Base-by-base conservation (phyloP, 2,888 invertebrate species). In the Physocephala rufipes region DNA sequence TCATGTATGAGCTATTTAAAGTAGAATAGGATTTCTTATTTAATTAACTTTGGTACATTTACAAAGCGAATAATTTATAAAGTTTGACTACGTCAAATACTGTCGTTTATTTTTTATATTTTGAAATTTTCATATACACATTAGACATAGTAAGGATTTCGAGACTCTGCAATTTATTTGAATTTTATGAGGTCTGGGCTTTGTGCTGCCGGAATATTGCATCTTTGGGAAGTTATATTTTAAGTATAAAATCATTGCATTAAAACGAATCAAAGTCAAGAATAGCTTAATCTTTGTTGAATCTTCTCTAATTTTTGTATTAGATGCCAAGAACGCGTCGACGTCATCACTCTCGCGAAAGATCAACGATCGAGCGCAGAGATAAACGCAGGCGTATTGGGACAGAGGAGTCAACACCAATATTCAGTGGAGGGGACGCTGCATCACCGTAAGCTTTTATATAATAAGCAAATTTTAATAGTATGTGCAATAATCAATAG, bases 241-340 rank as follows among this genome's bases (percentile, higher is more conserved):
- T 45, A 45, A 12, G 15, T 45, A 15, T 12, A 45, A 45, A 45
- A 45, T 45, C 15, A 45, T 12, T 45, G 9, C 45, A 9, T 12
- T 45, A 12, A 15, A n/a, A 4, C 16, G 2, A 49, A n/a, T n/a
- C 2, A 15, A 15, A 15, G 3, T 19, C 16, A 49, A n/a, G 12
- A 49, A n/a, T 13, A 49, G 4, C 3, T 49, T 15, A 7, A 49
- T 49, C 7, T 19, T n/a, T 49, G 16, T 12, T 49, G n/a, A n/a
- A n/a, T n/a, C 12, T 19, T 49, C 49, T n/a, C 16, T n/a, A 49
- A 70, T 72, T n/a, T n/a, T n/a, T 49, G 86, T 70, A 88, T 9
- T 49, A 94, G 94, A 94, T 94, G 94, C 94, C 94, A 82, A 91
- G 93, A 80, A 92, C 92, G 77, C 90, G 93, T 80, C 91, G 94